Evolutionary conservation across 2,888 invertebrate genomes (phyloP), one percentile per base, ranked within the genome.

Genomic region (Dryomyza anilis): DNA sequence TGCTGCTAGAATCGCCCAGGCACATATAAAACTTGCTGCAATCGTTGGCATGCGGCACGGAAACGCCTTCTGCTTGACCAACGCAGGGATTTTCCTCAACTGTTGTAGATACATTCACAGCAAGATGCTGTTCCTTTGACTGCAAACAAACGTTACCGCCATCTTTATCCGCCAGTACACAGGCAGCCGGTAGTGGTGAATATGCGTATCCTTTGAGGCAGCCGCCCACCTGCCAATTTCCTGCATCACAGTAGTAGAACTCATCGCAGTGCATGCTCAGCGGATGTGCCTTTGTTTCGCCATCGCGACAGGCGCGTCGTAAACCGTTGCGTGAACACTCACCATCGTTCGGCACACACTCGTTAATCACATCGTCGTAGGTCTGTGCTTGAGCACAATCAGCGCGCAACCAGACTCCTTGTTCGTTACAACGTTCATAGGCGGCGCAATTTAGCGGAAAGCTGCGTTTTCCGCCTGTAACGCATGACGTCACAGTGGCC

Each of bases 1-100:
- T 29, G 0, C 67, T 55, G 0, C 66, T 23, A 0, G 58, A 39
- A 2, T 71, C 69, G 10, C 72, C 66, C 6, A 76, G 30, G 58
- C 81, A 81, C 8, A 81, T 50, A 58, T 74, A 76, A 58, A 76
- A 81, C 0, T 71, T 72, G 0, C 70, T 73, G 27, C 81, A 81
- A 29, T 80, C 76, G 0, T 23, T 16, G 3, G 71, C 62, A 68
- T 81, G 73, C 1, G 74, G 57, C 0, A 77, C 73, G 5, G 72
- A 71, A 0, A 63, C 62, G 1, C 77, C 79, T 67, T 76, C 76
- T 1, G 50, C 21, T 12, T 68, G 71, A 0, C 67, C 72, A 3
- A 29, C 4, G 21, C 80, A 81, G 1, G 52, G 12, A 8, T 33
- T 52, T 25, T n/a, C 5, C 8, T 52, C 14, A 14, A 33, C 7